Percentiles rank a stretch among this genome's conserved stretches.
Conservation (phyloP, 2,888 invertebrate species). For the Zeuzera pyrina region DNA sequence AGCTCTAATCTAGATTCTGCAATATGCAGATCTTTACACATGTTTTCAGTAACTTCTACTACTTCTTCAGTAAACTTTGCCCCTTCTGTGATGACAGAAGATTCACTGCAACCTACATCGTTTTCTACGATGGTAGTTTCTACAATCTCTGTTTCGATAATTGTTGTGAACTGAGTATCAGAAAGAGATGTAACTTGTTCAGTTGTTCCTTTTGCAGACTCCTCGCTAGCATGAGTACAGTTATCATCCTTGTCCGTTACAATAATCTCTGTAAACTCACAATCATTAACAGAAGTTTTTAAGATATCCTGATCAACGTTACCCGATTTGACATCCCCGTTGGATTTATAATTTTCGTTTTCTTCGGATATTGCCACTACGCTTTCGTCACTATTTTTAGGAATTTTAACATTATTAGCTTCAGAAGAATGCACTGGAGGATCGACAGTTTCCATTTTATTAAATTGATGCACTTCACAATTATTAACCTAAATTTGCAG, state of each 20-base stretch:
- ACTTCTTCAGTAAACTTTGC: conserved; percentile 7
- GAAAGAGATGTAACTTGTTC: neutral
- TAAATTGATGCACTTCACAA: too few species aligned
- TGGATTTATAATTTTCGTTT: conserved; percentile 44
- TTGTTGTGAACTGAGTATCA: conserved; percentile 7
- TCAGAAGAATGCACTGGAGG: conserved; percentile 25
- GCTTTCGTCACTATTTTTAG: conserved; percentile 23
- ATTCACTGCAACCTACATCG: too few species aligned
- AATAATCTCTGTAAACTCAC: too few species aligned
- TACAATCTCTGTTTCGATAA: conserved; percentile 9
- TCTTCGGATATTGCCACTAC: conserved; percentile 21
- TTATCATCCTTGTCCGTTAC: too few species aligned
- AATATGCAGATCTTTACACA: conserved; percentile 1
- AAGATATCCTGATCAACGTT: conserved; percentile 17
- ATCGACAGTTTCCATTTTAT: conserved; percentile 33
- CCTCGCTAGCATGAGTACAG: neutral
- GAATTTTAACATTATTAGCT: conserved; percentile 31
- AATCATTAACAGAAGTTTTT: too few species aligned
- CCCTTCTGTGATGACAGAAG: too few species aligned
- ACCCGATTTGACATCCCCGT: conserved; percentile 39
- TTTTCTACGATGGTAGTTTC: conserved; percentile 13
- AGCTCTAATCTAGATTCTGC: neutral
- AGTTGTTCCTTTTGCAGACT: neutral
- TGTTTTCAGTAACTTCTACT: conserved; percentile 12
- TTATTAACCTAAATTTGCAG: too few species aligned